Evolutionary conservation across 2,797 vertebrate species (phyloP), one percentile per base, ranked within the genome.

Genomic region (Diglossa cyanea): DNA sequence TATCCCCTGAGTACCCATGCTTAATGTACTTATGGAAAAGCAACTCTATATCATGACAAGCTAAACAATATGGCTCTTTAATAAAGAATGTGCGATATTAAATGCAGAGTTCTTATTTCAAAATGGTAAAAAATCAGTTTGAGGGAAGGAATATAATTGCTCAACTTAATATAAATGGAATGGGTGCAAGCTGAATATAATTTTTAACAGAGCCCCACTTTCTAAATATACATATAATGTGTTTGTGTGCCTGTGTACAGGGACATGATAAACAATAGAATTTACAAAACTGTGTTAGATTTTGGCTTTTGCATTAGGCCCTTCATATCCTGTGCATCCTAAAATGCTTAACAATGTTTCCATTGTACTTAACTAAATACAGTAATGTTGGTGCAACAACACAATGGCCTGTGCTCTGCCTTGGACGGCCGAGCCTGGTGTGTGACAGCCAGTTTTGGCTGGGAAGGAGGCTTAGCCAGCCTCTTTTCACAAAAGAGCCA

Each of bases 1-100:
- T 96, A 98, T 98, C 98, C 97, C 97, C 98, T 97, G 98, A 97
- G 98, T 98, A 98, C 97, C 98, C 97, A 98, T 96, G 98, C 97
- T 98, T 98, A 98, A 98, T 98, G 98, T 98, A 98, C 98, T 98
- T 98, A 98, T 61, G 89, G 97, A 98, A 98, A 96, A 97, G 92
- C 97, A 98, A 89, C 65, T 50, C 76, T 94, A 20, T 82, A 96
- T 91, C 66, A 88, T 89, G 75, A 94, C 90, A 96, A 86, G 71
- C 68, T 92, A 97, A 96, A 90, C 81, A 93, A 94, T 93, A 76
- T 63, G 55, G 82, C 87, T 97, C 87, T 92, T 96, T 95, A 97
- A 92, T 94, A 96, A 97, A 87, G 82, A 94, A 94, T 93, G 84
- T 66, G 85, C 4, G 70, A 94, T 90, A 94, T 91, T 96, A 93